Base-by-base conservation (phyloP, 2,888 invertebrate genomes). In the Altica lythri region DNA sequence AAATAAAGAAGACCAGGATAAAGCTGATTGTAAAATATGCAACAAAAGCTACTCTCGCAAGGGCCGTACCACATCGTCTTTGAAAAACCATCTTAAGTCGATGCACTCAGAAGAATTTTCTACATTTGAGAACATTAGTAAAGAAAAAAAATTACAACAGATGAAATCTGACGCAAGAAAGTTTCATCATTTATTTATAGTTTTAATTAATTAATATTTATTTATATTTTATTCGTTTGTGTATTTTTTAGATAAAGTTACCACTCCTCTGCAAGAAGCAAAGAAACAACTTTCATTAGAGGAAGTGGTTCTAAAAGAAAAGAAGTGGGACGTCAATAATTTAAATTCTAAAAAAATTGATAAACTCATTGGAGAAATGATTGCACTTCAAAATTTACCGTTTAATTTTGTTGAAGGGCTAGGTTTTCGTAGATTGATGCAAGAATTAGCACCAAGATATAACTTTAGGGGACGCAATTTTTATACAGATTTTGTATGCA, bases 361-460 rank as follows among this genome's bases (percentile, higher is more conserved):
- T 19, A 38, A 38, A 38, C 38, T 38, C 19, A 42, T n/a, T n/a
- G n/a, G n/a, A n/a, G n/a, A n/a, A n/a, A n/a, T 42, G 40, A 42
- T 42, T 13, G 40, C 40, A 42, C 14, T 42, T 25, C 40, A 42
- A 42, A 27, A 42, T 22, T 42, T 27, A 27, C 40, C 40, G 2
- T 42, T 42, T 27, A 42, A 42, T 14, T 42, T 42, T 42, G 40
- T 42, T 22, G 27, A 42, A 25, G 40, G 40, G 14, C 25, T 42
- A 9, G 40, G 40, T 25, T 42, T 22, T 42, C 22, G 40, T n/a
- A 27, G 27, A 27, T 9, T 27, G 19, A 4, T 18, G 10, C 22
- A 22, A 22, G 19, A 40, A 40, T 40, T 40, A 40, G 19, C 40
- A 22, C 37, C 37, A 37, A 37, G 17, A 37, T 37, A 37, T 12